These are phyloP conservation scores for Proterorhinus semilunaris DNA, from an alignment of 2,113 vertebrate genomes.

Conservation along the genomic window DNA sequence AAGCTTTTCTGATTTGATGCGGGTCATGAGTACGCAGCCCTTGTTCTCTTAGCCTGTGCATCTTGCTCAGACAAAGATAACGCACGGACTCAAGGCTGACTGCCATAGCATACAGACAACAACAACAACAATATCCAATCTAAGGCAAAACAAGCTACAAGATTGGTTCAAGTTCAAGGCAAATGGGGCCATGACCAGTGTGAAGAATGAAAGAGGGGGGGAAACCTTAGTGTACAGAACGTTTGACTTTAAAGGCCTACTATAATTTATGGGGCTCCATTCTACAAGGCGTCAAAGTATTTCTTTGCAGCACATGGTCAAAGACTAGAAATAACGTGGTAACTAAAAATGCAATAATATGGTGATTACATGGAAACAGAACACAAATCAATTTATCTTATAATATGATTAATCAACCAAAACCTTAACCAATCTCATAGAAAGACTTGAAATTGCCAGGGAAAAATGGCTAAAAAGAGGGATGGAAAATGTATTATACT, in stretches of 20 bases:
- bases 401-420: too few species aligned
- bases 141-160: slow-evolving; percentile 44
- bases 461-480: too few species aligned
- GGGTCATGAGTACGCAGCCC: slow-evolving; percentile 30
- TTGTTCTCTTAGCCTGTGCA: slow-evolving; percentile 38
- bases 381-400: too few species aligned
- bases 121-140: slow-evolving; percentile 57
- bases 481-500: too few species aligned
- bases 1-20: slow-evolving; percentile 49
- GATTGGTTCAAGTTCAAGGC: slow-evolving; percentile 57
- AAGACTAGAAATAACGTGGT: too few species aligned
- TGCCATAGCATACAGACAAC: slow-evolving; percentile 49
- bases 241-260: slow-evolving; percentile 52
- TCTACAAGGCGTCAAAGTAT: too few species aligned
- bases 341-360: too few species aligned
- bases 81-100: slow-evolving; percentile 57
- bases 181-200: slow-evolving; percentile 56
- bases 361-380: too few species aligned
- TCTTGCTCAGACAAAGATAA: slow-evolving; percentile 65
- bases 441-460: too few species aligned
- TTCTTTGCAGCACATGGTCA: too few species aligned
- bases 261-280: slow-evolving; percentile 44
- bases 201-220: slow-evolving; percentile 41
- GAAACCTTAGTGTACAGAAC: slow-evolving; percentile 47
- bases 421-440: too few species aligned